phyloP scores from a whole-genome alignment of 1,140 invertebrate species.

The Goniozus legneri region DNA sequence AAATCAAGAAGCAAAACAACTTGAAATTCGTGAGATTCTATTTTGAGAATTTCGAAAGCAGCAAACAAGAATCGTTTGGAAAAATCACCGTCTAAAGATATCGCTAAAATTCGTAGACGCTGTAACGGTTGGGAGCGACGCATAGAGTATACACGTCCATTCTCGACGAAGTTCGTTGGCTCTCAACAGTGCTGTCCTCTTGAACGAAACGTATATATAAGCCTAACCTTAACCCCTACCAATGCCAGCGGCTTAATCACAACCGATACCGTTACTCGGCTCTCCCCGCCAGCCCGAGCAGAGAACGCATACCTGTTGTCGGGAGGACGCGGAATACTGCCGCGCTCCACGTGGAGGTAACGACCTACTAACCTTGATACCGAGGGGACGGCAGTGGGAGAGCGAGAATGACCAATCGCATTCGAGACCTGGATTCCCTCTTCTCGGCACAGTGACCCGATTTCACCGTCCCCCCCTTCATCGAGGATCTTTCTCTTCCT shows the following conservation, averaged over 20 bases:
- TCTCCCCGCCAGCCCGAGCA: slow-evolving; percentile 8
- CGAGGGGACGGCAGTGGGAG: slow-evolving; percentile 5
- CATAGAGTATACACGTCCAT: no score
- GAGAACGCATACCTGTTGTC: background rate
- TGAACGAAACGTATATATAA: slow-evolving; percentile 21
- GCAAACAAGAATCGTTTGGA: no score
- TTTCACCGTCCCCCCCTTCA: slow-evolving; percentile 22
- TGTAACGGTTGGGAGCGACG: no score
- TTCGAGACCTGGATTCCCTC: slow-evolving; percentile 20
- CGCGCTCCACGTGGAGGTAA: slow-evolving; percentile 25
- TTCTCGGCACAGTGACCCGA: slow-evolving; percentile 26
- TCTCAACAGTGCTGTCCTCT: slow-evolving; percentile 23
- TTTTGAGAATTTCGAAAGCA: no score
- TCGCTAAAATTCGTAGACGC: no score
- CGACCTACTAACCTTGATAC: slow-evolving; percentile 42
- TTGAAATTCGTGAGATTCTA: no score
- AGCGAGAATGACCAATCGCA: slow-evolving; percentile 26
- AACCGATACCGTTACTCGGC: slow-evolving; percentile 38
- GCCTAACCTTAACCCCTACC: slow-evolving; percentile 5
- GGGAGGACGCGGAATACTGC: slow-evolving; percentile 7
- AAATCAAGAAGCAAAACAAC: no score
- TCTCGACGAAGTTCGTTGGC: background rate
- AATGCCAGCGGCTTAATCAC: slow-evolving; percentile 18
- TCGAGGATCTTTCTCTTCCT: slow-evolving; percentile 10
- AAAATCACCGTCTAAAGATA: no score